Evolutionary conservation across 2,797 vertebrate genomes (phyloP).

Genomic region (Pipistrellus pygmaeus): DNA sequence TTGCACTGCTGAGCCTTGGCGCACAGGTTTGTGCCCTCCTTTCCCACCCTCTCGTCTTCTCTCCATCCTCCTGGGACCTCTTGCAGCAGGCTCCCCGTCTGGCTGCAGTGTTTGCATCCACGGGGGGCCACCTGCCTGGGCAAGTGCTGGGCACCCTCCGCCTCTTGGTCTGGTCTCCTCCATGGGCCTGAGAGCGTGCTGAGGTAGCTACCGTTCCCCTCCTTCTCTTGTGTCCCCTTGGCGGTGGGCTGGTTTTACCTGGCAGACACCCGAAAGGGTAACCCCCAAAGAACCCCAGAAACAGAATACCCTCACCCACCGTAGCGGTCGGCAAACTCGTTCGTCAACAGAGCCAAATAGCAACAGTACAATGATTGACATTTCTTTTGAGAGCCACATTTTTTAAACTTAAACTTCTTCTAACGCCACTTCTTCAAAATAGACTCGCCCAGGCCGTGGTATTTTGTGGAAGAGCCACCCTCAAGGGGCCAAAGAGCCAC

Average conservation of each 20-base stretch:
- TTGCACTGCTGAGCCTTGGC: not conserved
- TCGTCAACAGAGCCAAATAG: too few relatives aligned
- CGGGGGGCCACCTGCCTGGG: not conserved
- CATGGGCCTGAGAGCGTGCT: not conserved
- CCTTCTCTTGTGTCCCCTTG: not conserved
- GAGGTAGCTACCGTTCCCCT: too few relatives aligned
- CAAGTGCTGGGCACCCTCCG: accelerated
- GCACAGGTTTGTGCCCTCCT: not conserved
- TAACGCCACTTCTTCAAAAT: too few relatives aligned
- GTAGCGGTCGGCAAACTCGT: too few relatives aligned
- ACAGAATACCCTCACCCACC: not conserved
- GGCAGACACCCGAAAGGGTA: not conserved
- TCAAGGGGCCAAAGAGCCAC: too few relatives aligned
- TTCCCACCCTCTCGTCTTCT: not conserved
- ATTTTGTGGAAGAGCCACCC: too few relatives aligned
- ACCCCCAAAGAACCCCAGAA: not conserved
- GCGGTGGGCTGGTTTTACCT: not conserved
- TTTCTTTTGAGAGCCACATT: too few relatives aligned
- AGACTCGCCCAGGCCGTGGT: too few relatives aligned
- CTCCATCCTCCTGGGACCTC: not conserved
- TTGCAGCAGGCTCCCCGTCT: not conserved
- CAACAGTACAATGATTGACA: too few relatives aligned
- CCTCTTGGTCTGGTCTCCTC: not conserved
- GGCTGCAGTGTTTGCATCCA: not conserved
- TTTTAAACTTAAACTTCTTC: too few relatives aligned